phyloP scores from a whole-genome alignment of 2,113 vertebrate genomes.

The Thinocorus orbignyianus region DNA sequence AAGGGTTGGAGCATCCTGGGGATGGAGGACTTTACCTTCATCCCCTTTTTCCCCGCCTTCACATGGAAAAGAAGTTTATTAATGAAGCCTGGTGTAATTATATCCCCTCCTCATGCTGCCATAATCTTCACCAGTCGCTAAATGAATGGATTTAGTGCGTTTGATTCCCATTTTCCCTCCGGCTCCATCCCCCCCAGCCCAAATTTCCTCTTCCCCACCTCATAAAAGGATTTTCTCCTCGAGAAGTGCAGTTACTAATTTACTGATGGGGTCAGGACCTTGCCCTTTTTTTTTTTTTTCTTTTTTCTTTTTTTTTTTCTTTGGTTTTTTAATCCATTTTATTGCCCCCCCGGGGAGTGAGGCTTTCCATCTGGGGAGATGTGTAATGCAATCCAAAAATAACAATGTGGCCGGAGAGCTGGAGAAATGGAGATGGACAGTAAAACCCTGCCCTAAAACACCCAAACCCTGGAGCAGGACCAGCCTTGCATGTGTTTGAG shows the following conservation, averaged over 20 bases:
- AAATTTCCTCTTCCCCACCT: slow-evolving; percentile 1
- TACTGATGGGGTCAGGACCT: slow-evolving; percentile 67
- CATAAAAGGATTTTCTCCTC: slow-evolving; percentile 37
- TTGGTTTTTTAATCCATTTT: neutral
- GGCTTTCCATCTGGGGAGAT: slow-evolving; percentile 54
- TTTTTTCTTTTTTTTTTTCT: neutral
- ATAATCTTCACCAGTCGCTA: neutral
- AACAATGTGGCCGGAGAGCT: neutral
- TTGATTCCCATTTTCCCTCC: neutral
- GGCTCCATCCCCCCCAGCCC: neutral
- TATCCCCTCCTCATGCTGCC: neutral
- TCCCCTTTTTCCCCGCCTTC: neutral
- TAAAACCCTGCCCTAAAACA: neutral
- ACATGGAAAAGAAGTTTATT: neutral
- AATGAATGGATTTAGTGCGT: neutral
- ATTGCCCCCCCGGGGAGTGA: neutral
- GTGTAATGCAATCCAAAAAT: slow-evolving; percentile 73
- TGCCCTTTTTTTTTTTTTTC: neutral
- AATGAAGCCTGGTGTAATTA: neutral
- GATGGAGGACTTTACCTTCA: accelerated
- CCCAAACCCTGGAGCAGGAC: neutral
- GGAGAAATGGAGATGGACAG: neutral
- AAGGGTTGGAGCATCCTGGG: neutral
- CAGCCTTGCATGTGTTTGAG: accelerated
- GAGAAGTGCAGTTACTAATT: slow-evolving; percentile 45